Conservation (phyloP, 2,888 invertebrate genomes). For the Zelleria hepariella region DNA sequence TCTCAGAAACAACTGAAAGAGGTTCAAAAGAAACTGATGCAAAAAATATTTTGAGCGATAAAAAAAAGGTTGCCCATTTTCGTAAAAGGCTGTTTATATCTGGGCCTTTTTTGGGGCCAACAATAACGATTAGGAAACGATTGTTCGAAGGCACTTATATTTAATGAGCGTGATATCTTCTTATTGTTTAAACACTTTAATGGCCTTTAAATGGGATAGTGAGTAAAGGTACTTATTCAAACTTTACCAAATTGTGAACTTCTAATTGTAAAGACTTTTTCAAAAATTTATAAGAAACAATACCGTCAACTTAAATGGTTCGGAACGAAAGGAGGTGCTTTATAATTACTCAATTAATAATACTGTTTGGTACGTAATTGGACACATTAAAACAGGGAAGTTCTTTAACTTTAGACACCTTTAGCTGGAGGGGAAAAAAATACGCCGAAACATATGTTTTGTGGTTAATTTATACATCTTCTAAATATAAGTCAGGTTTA, state of each 20-base stretch:
- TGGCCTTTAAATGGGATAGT: background rate
- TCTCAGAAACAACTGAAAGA: background rate
- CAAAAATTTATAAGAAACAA: no score
- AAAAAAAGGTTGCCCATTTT: background rate
- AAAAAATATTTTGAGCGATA: background rate
- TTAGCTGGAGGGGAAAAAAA: no score
- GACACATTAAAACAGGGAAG: background rate
- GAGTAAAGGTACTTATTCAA: background rate
- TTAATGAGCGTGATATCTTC: background rate
- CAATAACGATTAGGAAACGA: background rate
- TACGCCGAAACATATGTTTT: no score
- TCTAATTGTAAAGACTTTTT: background rate
- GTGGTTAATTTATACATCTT: no score
- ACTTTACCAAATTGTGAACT: background rate
- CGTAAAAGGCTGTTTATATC: background rate
- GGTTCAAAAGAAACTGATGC: background rate
- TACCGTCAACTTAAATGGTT: no score
- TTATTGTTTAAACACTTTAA: background rate
- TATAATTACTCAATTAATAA: no score
- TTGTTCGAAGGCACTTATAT: background rate
- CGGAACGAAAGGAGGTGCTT: no score
- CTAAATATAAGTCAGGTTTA: no score
- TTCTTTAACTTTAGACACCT: background rate
- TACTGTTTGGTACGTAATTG: no score
- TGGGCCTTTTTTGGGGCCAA: background rate